These are phyloP conservation scores for Brachyopa scutellaris DNA, from an alignment of 2,888 invertebrate genomes.

Conservation along the genomic window DNA sequence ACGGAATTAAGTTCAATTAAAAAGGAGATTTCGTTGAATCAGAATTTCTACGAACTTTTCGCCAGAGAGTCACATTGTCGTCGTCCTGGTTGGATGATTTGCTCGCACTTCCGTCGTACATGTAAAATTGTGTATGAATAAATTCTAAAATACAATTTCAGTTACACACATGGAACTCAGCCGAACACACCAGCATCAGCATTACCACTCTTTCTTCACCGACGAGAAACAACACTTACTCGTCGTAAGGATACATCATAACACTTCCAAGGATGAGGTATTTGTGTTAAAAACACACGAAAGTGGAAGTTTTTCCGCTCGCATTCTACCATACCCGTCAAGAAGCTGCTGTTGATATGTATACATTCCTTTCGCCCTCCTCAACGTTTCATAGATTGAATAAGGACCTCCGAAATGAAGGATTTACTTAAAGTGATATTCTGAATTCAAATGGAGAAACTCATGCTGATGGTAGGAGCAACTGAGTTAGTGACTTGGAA, in stretches of 20 bases:
- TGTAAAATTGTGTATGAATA: constrained; percentile 46
- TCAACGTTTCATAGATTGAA: constrained; percentile 56
- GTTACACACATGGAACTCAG: constrained; percentile 59
- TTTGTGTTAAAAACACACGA: constrained; percentile 41
- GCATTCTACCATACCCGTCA: not conserved
- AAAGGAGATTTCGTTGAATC: constrained; percentile 62
- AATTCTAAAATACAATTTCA: constrained; percentile 63
- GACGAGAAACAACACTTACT: constrained; percentile 55
- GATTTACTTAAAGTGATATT: constrained; percentile 70
- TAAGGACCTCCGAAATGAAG: constrained; percentile 68
- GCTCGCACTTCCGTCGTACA: not conserved
- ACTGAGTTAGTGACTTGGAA: constrained; percentile 47
- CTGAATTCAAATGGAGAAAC: constrained; percentile 53
- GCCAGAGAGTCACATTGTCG: not conserved
- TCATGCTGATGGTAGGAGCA: constrained; percentile 9
- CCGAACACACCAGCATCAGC: constrained; percentile 1
- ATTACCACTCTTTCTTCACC: not conserved
- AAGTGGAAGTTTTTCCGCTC: constrained; percentile 18
- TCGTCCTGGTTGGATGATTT: not conserved
- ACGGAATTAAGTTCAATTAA: constrained; percentile 70
- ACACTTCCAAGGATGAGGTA: constrained; percentile 51
- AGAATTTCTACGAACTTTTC: constrained; percentile 25
- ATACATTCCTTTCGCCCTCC: not conserved
- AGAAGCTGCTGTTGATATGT: constrained; percentile 4
- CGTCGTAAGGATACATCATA: constrained; percentile 69